Evolutionary conservation across 2,113 vertebrate species (phyloP).

Genomic region (Scolopax mira): DNA sequence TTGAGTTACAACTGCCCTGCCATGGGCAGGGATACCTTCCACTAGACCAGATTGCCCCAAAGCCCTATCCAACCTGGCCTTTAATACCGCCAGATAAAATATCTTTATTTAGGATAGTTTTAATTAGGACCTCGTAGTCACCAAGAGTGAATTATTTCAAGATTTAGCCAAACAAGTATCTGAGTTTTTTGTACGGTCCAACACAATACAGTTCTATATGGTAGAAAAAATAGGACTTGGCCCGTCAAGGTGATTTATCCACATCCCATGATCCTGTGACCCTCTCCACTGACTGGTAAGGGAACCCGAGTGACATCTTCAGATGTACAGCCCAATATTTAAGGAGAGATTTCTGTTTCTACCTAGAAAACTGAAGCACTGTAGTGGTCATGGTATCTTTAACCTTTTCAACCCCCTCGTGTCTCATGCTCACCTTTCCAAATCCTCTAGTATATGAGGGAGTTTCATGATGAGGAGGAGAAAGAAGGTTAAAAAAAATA

Average conservation of each 20-base stretch:
- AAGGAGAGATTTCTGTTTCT: neutral
- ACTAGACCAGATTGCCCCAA: no score
- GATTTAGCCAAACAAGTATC: neutral
- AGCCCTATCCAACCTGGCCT: no score
- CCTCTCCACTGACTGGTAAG: neutral
- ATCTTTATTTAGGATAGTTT: neutral
- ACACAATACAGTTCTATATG: neutral
- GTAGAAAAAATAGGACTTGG: neutral
- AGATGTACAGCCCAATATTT: neutral
- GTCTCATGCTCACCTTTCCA: neutral
- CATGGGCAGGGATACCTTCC: no score
- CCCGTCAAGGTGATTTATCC: neutral
- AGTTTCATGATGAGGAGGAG: neutral
- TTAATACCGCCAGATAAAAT: neutral
- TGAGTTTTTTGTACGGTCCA: neutral
- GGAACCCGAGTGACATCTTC: neutral
- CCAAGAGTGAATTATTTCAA: neutral
- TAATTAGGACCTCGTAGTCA: neutral
- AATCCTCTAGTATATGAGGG: neutral
- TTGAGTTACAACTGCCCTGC: no score
- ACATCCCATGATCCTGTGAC: neutral
- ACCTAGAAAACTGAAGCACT: neutral
- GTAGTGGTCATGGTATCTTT: fast-evolving
- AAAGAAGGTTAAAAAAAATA: neutral
- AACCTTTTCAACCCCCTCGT: fast-evolving